Conservation (phyloP, 35 echinoderm and acorn worm genomes). For the Ptychodera flava region DNA sequence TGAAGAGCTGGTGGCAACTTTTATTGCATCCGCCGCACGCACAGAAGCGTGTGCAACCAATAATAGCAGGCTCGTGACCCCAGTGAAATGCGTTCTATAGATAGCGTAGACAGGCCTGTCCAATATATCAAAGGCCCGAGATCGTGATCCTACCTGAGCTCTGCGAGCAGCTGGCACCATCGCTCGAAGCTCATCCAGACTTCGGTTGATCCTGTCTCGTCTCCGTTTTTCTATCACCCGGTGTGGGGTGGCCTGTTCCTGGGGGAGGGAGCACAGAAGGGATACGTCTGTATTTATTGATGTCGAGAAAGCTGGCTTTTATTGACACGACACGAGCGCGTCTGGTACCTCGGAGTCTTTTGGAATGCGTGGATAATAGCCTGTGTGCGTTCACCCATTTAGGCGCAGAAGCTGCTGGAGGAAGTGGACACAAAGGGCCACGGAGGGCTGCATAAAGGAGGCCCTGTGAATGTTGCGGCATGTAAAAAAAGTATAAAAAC, state of each 20-base stretch:
- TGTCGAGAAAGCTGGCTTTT: too few relatives aligned
- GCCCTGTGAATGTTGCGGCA: background rate
- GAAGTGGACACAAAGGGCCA: too few relatives aligned
- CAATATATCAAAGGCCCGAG: too few relatives aligned
- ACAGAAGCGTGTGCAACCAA: background rate
- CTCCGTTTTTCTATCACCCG: conserved; percentile 12
- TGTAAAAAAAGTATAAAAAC: background rate
- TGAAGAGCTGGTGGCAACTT: background rate
- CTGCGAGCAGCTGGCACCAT: conserved; percentile 8
- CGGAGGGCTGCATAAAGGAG: too few relatives aligned
- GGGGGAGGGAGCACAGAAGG: background rate
- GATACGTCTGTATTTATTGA: too few relatives aligned
- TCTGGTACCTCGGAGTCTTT: too few relatives aligned
- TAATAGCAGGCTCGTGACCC: background rate
- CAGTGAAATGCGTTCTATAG: too few relatives aligned
- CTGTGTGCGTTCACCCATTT: background rate
- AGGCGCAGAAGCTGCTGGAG: too few relatives aligned
- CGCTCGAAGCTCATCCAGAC: background rate
- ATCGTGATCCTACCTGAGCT: background rate
- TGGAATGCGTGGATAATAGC: too few relatives aligned
- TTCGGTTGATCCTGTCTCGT: conserved; percentile 14
- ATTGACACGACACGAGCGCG: too few relatives aligned
- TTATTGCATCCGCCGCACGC: background rate
- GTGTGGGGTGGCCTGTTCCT: conserved; percentile 8
- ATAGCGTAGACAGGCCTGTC: too few relatives aligned